Conservation (phyloP, 2,113 vertebrate genomes). For the Syngnathus scovelli region DNA sequence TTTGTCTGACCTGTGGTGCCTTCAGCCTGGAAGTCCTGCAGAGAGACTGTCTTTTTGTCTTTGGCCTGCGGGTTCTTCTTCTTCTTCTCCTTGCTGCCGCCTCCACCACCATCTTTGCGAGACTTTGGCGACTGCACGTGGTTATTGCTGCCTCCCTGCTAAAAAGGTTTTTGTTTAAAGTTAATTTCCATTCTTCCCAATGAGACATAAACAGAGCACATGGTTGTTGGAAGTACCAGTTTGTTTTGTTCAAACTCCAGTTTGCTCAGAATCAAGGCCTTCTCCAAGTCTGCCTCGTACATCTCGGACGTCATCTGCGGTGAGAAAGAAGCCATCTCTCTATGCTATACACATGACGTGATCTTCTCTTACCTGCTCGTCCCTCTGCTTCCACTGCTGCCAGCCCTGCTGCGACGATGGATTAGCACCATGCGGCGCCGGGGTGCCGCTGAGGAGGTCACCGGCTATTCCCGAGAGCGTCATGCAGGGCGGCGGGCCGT, state of each 20-base stretch:
- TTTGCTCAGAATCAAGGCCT: conserved; percentile 91
- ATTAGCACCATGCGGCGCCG: conserved; percentile 48
- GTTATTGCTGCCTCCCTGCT: conserved; percentile 62
- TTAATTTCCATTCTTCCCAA: too few species aligned
- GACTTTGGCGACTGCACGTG: conserved; percentile 75
- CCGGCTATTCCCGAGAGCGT: conserved; percentile 69
- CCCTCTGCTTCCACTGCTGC: conserved; percentile 90
- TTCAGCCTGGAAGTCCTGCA: conserved; percentile 90
- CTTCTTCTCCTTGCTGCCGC: conserved; percentile 83
- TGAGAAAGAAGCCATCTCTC: conserved; percentile 9
- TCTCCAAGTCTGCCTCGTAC: conserved; percentile 93
- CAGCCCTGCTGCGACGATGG: conserved; percentile 74
- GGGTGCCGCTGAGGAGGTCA: conserved; percentile 68
- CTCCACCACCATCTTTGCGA: conserved; percentile 59
- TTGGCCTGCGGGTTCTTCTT: conserved; percentile 86
- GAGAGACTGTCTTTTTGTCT: conserved; percentile 86
- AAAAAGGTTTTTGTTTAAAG: conserved; percentile 1
- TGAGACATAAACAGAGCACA: too few species aligned
- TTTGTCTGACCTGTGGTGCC: conserved; percentile 56
- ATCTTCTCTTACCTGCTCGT: conserved; percentile 78
- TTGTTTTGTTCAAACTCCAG: conserved; percentile 85
- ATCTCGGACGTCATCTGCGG: conserved; percentile 85
- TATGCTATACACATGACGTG: background rate
- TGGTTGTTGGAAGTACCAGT: conserved; percentile 68
- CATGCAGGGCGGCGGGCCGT: conserved; percentile 43